phyloP scores from a whole-genome alignment of 1,140 invertebrate genomes.

The Pachypeltis micranthus region DNA sequence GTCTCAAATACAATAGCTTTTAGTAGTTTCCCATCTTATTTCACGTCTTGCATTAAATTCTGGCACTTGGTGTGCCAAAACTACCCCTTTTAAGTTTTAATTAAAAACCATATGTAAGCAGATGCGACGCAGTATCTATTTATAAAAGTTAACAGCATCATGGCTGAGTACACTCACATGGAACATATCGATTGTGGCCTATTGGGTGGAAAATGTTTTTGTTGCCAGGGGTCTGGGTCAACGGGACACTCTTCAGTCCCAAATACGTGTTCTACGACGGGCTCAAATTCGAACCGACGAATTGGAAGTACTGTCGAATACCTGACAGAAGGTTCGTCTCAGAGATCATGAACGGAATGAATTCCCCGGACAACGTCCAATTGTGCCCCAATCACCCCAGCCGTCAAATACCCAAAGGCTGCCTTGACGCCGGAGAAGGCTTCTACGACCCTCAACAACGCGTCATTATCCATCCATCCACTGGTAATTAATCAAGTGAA shows the following conservation, averaged over 20 bases:
- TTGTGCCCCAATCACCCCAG: not conserved
- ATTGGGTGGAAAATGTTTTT: too few relatives aligned
- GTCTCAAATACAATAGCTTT: too few relatives aligned
- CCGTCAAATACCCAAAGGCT: not conserved
- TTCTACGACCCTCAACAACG: slow-evolving; percentile 13
- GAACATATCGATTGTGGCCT: too few relatives aligned
- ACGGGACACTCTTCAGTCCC: slow-evolving; percentile 10
- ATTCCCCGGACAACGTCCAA: slow-evolving; percentile 4
- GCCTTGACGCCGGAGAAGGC: slow-evolving; percentile 17
- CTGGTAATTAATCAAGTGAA: slow-evolving; percentile 1
- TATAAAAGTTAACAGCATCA: too few relatives aligned
- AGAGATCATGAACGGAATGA: slow-evolving; percentile 12
- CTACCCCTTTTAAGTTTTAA: too few relatives aligned
- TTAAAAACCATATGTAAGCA: too few relatives aligned
- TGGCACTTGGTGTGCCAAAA: too few relatives aligned
- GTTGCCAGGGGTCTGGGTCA: slow-evolving; percentile 14
- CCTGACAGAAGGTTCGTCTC: slow-evolving; percentile 16
- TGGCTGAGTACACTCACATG: too few relatives aligned
- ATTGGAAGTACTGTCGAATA: slow-evolving; percentile 19
- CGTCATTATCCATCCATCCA: not conserved
- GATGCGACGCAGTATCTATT: too few relatives aligned
- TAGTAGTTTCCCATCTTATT: too few relatives aligned
- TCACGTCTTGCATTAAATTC: too few relatives aligned
- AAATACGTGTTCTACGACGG: slow-evolving; percentile 16
- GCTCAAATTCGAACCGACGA: slow-evolving; percentile 10